Percentiles rank a stretch among this genome's conserved stretches.
Conservation (phyloP, 2,888 invertebrate species). For the Hipparchia semele region DNA sequence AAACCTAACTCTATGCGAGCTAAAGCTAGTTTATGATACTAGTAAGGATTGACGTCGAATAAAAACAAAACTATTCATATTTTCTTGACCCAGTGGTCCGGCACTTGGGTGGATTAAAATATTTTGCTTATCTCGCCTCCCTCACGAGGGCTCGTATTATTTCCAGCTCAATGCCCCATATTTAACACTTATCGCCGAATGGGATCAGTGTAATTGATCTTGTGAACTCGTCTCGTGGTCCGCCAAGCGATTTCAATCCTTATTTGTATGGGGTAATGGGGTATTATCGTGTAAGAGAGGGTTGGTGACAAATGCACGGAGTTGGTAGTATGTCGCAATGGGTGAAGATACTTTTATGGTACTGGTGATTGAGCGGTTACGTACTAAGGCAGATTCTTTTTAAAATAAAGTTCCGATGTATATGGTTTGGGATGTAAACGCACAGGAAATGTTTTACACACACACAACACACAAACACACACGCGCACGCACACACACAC, state of each 20-base stretch:
- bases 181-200: conserved; percentile 43
- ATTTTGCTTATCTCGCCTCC: not conserved
- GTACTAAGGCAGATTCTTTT: conserved; percentile 1
- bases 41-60: too few species aligned
- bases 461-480: too few species aligned
- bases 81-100: not conserved
- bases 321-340: conserved; percentile 20
- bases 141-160: not conserved
- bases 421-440: too few species aligned
- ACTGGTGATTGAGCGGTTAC: conserved; percentile 15
- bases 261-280: not conserved
- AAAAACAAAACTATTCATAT: not conserved
- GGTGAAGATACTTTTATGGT: conserved; percentile 30
- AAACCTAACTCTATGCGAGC: too few species aligned
- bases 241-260: conserved; percentile 15
- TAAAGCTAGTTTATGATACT: too few species aligned
- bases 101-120: not conserved
- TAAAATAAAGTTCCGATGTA: too few species aligned
- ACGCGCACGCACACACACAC: too few species aligned
- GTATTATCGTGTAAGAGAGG: not conserved
- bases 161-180: conserved; percentile 38
- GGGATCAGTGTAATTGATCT: conserved; percentile 45
- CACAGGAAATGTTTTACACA: too few species aligned
- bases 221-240: conserved; percentile 27
- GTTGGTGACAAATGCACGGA: conserved; percentile 26